These are phyloP conservation scores for Morpho deidamia DNA, from an alignment of 2,888 invertebrate species.

Conservation along the genomic window DNA sequence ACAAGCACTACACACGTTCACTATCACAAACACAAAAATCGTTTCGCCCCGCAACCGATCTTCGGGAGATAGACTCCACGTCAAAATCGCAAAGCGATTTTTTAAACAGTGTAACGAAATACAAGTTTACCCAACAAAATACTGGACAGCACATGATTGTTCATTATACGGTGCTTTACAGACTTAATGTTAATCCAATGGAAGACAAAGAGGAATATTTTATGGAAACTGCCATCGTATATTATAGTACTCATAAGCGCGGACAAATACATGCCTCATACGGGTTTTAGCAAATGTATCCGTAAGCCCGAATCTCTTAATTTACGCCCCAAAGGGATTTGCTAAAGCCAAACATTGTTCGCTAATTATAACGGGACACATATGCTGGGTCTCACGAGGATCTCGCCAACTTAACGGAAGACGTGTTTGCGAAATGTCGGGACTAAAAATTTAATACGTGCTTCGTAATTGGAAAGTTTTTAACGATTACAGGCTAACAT, in stretches of 20 bases:
- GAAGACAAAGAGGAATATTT: neutral
- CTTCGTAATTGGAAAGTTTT: conserved; percentile 3
- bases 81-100: too few species aligned
- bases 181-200: neutral
- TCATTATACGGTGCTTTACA: too few species aligned
- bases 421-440: conserved; percentile 32
- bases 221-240: neutral
- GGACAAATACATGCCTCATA: conserved; percentile 29
- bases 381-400: conserved; percentile 72
- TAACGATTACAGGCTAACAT: too few species aligned
- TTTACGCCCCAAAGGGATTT: conserved; percentile 78
- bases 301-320: conserved; percentile 75
- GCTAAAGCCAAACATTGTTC: conserved; percentile 77
- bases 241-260: conserved; percentile 1
- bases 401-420: conserved; percentile 57
- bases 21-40: too few species aligned
- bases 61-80: too few species aligned
- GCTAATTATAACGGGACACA: conserved; percentile 76
- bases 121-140: too few species aligned
- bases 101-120: too few species aligned
- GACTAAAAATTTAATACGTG: conserved; percentile 17
- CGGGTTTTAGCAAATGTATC: conserved; percentile 63
- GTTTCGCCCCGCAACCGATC: too few species aligned
- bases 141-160: too few species aligned
- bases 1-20: too few species aligned